Evolutionary conservation across 2,888 invertebrate species (phyloP), one percentile per base, ranked within the genome.

Genomic region (Tachina lurida): DNA sequence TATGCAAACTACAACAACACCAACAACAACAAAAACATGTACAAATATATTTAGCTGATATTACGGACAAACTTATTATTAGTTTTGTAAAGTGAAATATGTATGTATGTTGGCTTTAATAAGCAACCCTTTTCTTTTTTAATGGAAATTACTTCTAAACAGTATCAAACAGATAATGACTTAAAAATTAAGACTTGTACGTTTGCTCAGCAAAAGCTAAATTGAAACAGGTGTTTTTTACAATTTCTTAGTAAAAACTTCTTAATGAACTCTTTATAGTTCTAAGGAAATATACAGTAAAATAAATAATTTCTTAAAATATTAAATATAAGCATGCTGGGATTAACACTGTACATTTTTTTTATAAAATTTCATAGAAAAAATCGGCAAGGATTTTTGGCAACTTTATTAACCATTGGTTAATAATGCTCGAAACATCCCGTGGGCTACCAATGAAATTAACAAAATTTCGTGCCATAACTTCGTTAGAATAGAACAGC

Each of bases 221-320:
- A 79, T 83, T 74, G 76, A 71, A 80, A 80, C 84, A 84, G 84
- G 84, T 84, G 84, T 62, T 67, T 80, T 80, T 71, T 54, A 22
- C 15, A 52, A 60, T 52, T 52, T 63, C 41, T 62, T 39, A 5
- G 5, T 15, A 19, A 41, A 5, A 43, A 12, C 19, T 17, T 39
- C 17, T 43, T 62, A 43, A 43, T 43, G 43, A 62, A n/a, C 17
- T 62, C 12, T 62, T 10, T 39, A 5, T 62, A 39, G 39, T 39
- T 60, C 1, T 60, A 58, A 58, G 13, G 7, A 58, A 22, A 31
- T 31, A 8, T 31, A 1, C 22, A 22, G 12, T 22, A 31, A 31
- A 0, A 31, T n/a, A 31, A 31, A 7, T 7, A 31, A 31, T 31
- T 31, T 31, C 31, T 7, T 31, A 31, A 31, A 31, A 31, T 7